Evolutionary conservation across 1,140 invertebrate species (phyloP), one percentile per base, ranked within the genome.

Genomic region (Nymphalis io): DNA sequence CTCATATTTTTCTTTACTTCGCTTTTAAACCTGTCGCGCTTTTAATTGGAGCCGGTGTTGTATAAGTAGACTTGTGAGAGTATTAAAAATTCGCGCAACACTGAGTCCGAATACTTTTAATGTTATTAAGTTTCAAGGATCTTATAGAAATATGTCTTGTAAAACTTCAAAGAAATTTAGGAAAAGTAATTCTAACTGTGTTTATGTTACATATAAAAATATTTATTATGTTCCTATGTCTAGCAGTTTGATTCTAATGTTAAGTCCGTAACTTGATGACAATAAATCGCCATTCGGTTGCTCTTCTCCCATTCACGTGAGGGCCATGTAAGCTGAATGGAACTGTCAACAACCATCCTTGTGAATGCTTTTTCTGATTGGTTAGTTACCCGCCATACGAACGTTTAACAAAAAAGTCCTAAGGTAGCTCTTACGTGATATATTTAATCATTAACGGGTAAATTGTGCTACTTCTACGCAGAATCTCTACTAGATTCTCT

Each of bases 41-140:
- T 89, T 91, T 91, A 91, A 91, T 90, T 89, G 87, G 84, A 84
- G 73, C 70, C 79, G 76, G 81, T 81, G 79, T 81, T 87, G 83
- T 82, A 79, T 84, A 90, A 88, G 85, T 85, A 90, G 83, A 87
- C 85, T 86, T 85, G 83, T 84, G 79, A 89, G 81, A 85, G 85
- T 85, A 91, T 91, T 91, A 91, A 91, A 89, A 89, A 89, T 78
- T 84, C 78, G 73, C 80, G 84, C 83, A 73, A 81, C 83, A 75
- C 78, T 82, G 83, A 83, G 81, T 78, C 60, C 71, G 73, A 88
- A 90, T 85, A 78, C 82, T 83, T 82, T 83, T 85, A 85, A 89
- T 80, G 73, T 84, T 87, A 88, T 88, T 88, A 89, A 85, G 74
- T 87, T 89, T 60, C 23, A 42, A 70, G 65, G 42, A 42, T 60